Percentiles rank a stretch among this genome's conserved stretches.
Evolutionary conservation across 2,797 vertebrate species (phyloP).

Genomic region (Arnoldichthys spilopterus): DNA sequence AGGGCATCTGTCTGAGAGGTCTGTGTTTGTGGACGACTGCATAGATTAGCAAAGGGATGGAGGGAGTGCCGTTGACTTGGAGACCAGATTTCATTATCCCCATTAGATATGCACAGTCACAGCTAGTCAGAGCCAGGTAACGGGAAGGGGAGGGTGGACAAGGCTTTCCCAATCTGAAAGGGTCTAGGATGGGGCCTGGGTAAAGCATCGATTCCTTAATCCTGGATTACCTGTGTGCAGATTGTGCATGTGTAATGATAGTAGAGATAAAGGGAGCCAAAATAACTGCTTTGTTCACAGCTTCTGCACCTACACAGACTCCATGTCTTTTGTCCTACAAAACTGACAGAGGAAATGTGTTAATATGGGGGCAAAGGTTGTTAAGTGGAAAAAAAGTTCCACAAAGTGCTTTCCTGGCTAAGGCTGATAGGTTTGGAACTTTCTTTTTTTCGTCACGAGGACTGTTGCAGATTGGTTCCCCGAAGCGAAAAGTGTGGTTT

Average conservation of each 20-base stretch:
- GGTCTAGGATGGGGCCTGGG: conserved; percentile 25
- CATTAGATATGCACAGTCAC: conserved; percentile 72
- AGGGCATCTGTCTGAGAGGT: conserved; percentile 56
- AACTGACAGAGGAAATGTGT: conserved; percentile 26
- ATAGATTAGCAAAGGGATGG: conserved; percentile 57
- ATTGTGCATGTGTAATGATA: conserved; percentile 31
- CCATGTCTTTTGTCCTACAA: conserved; percentile 41
- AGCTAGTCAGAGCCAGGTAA: conserved; percentile 61
- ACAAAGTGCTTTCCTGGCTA: not conserved
- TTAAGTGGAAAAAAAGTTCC: conserved; percentile 18
- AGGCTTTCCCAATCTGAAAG: conserved; percentile 35
- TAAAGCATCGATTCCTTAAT: conserved; percentile 17
- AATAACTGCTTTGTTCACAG: conserved; percentile 33
- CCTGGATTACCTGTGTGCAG: conserved; percentile 39
- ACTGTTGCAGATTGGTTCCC: conserved; percentile 7
- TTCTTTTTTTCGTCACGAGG: not conserved
- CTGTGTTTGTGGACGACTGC: conserved; percentile 65
- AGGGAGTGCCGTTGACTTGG: conserved; percentile 69
- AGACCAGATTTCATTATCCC: conserved; percentile 76
- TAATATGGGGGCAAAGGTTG: conserved; percentile 22
- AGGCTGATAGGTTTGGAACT: not conserved
- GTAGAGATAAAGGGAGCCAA: conserved; percentile 31
- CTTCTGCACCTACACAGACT: conserved; percentile 28
- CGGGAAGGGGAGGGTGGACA: conserved; percentile 64
- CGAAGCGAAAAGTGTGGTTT: conserved; percentile 38